Base-by-base conservation (phyloP, 1,140 invertebrate species). In the Marisa cornuarietis region DNA sequence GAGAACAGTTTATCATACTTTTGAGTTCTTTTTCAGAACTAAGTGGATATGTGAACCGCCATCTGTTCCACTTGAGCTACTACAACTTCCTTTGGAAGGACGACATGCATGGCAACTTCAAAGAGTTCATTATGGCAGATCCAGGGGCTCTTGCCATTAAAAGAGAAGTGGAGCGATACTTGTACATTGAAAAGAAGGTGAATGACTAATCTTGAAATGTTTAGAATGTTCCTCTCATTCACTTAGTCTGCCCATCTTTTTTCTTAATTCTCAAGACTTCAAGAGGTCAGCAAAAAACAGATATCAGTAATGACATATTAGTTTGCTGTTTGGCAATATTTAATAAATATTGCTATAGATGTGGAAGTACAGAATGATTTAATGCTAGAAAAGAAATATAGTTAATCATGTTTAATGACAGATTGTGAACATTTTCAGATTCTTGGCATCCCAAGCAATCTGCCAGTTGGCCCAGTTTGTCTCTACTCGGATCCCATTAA, bases 31-130 rank as follows among this genome's bases (percentile, higher is more conserved):
- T 80, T 87, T 22, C 84, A 90, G 90, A 90, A 26, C 77, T 90
- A 49, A 83, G 85, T 51, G 79, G 84, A 20, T 78, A 83, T 7
- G 85, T 90, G 71, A 85, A 87, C 75, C 87, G 88, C 58, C 90
- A 91, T 76, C 79, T 91, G 71, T 85, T 90, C 81, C 88, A 90
- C 85, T 89, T 91, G 84, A 87, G 87, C 51, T 86, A 90, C 69
- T 91, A 91, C 81, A 88, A 91, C 80, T 91, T 91, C 86, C 85
- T 91, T 31, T 91, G 90, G 90, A 91, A 90, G 78, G 90, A 91
- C 69, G 89, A 91, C 74, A 84, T 91, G 80, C 87, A 91, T 85
- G 88, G 88, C 16, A 89, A 89, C 82, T 91, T 90, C 79, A 83
- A 87, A 58, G 90, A 91, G 78, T 91, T 91, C 80, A 89, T 91